These are phyloP conservation scores for Pyralis farinalis DNA, from an alignment of 2,888 invertebrate species.

Conservation along the genomic window DNA sequence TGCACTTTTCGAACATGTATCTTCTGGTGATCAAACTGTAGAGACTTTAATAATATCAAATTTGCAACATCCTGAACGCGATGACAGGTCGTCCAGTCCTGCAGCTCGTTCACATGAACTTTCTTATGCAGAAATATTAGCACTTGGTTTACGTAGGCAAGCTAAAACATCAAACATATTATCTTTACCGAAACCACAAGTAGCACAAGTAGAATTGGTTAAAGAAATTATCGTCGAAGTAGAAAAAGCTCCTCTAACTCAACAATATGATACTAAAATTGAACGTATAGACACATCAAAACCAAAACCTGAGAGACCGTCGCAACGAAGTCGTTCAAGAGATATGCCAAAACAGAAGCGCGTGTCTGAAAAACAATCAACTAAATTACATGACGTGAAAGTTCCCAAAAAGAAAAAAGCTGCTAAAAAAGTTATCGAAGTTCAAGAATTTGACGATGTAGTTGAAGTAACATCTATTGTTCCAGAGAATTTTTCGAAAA, in stretches of 20 bases:
- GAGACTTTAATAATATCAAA: slow-evolving; percentile 17
- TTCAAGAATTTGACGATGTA: slow-evolving; percentile 62
- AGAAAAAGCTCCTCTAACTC: slow-evolving; percentile 38
- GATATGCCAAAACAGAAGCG: slow-evolving; percentile 64
- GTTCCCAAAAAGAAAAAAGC: slow-evolving; percentile 59
- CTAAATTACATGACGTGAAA: slow-evolving; percentile 56
- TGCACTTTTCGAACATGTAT: slow-evolving; percentile 18
- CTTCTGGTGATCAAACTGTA: neutral
- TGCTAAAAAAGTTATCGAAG: slow-evolving; percentile 60
- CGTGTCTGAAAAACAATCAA: slow-evolving; percentile 57
- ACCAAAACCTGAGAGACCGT: slow-evolving; percentile 32
- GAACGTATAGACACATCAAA: slow-evolving; percentile 31
- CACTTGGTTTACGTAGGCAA: slow-evolving; percentile 81
- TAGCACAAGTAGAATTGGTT: slow-evolving; percentile 58
- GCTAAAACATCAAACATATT: slow-evolving; percentile 41
- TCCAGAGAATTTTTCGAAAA: slow-evolving; percentile 17
- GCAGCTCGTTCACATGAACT: slow-evolving; percentile 79
- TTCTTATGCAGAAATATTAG: slow-evolving; percentile 87
- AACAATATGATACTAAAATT: slow-evolving; percentile 34
- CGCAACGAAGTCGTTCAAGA: slow-evolving; percentile 56
- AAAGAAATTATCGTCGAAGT: slow-evolving; percentile 56
- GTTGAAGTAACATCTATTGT: slow-evolving; percentile 20
- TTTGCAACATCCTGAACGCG: slow-evolving; percentile 28
- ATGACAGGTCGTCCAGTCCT: slow-evolving; percentile 46
- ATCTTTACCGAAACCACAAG: slow-evolving; percentile 57